Evolutionary conservation across 2,113 vertebrate species (phyloP).

Genomic region (Xiphophorus couchianus): DNA sequence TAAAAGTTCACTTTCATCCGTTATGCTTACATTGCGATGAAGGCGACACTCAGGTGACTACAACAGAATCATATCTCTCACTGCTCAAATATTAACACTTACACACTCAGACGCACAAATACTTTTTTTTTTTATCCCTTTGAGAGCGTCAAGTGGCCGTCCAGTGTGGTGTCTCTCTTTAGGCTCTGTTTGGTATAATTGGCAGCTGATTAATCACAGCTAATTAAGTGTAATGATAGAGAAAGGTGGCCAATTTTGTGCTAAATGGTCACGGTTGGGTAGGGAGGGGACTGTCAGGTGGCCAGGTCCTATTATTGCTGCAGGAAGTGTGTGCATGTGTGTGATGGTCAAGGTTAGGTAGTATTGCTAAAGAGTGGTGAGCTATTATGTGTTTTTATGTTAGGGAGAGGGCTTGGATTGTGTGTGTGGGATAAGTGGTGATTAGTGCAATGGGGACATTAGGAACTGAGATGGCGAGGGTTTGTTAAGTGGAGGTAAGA

Average conservation of each 20-base stretch:
- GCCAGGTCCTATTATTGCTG: constrained; percentile 61
- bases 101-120: constrained; percentile 43
- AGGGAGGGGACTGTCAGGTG: constrained; percentile 72
- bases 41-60: constrained; percentile 22
- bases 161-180: constrained; percentile 75
- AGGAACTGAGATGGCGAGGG: constrained; percentile 70
- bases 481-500: constrained; percentile 66
- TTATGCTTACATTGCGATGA: neutral
- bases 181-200: constrained; percentile 82
- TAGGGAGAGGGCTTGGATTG: constrained; percentile 35
- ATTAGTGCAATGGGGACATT: constrained; percentile 73
- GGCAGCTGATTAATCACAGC: constrained; percentile 83
- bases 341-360: constrained; percentile 77
- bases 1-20: constrained; percentile 24
- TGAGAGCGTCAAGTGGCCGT: constrained; percentile 68
- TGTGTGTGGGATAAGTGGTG: constrained; percentile 62
- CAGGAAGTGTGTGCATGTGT: constrained; percentile 35
- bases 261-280: constrained; percentile 74
- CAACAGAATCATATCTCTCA: constrained; percentile 38
- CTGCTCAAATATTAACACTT: constrained; percentile 44
- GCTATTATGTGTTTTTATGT: constrained; percentile 70
- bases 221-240: constrained; percentile 85
- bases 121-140: constrained; percentile 20
- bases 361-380: constrained; percentile 70
- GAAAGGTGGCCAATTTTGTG: constrained; percentile 79